Conservation (phyloP, 2,888 invertebrate species). For the Iphiclides podalirius region DNA sequence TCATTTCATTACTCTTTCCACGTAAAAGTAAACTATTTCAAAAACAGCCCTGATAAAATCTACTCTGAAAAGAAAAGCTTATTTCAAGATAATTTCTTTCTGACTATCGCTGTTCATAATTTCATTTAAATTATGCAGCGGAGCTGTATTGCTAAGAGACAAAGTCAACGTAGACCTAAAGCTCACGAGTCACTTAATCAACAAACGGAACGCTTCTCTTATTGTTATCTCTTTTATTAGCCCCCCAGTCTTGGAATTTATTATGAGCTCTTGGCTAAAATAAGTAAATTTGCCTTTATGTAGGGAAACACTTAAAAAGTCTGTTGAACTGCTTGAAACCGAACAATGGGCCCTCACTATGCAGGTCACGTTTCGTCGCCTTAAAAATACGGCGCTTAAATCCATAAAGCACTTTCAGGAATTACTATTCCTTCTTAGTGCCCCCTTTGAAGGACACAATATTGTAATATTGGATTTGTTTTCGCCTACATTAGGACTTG, state of each 20-base stretch:
- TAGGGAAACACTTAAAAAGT: slow-evolving; percentile 51
- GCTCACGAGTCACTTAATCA: slow-evolving; percentile 49
- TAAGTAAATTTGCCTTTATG: slow-evolving; percentile 69
- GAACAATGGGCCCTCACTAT: slow-evolving; percentile 65
- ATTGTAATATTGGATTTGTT: slow-evolving; percentile 60
- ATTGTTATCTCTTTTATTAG: slow-evolving; percentile 58
- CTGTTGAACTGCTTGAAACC: slow-evolving; percentile 55
- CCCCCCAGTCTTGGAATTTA: slow-evolving; percentile 55
- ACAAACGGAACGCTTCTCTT: slow-evolving; percentile 53
- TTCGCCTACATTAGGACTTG: slow-evolving; percentile 9
- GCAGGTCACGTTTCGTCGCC: slow-evolving; percentile 72
- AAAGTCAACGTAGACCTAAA: slow-evolving; percentile 22
- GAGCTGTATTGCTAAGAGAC: background rate
- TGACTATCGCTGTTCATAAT: background rate
- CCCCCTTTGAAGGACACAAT: slow-evolving; percentile 63
- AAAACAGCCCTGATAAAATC: no score
- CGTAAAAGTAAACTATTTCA: no score
- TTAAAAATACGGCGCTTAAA: slow-evolving; percentile 76
- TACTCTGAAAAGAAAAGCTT: background rate
- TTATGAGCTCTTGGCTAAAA: slow-evolving; percentile 62
- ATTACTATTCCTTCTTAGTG: slow-evolving; percentile 68
- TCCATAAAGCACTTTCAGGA: slow-evolving; percentile 72
- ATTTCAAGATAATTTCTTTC: background rate
- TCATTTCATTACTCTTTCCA: no score
- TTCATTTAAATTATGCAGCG: background rate